phyloP scores from a whole-genome alignment of 2,797 vertebrate genomes.

The Notoglanidium macrostoma region DNA sequence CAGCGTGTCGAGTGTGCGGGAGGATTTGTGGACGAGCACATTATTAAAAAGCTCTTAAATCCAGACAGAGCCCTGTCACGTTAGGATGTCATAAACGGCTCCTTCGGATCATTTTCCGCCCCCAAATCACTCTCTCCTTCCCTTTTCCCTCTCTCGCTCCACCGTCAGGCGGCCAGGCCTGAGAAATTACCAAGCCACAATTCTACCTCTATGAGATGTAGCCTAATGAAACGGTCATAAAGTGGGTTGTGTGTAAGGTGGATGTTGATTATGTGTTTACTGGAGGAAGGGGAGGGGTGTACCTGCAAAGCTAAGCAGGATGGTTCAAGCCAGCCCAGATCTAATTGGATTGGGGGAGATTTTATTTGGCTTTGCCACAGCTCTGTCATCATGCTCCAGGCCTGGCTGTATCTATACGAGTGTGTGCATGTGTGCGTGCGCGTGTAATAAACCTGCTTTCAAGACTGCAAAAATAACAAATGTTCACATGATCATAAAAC shows the following conservation, averaged over 20 bases:
- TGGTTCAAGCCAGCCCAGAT: slow-evolving; percentile 54
- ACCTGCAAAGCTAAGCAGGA: slow-evolving; percentile 63
- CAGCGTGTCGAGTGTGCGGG: slow-evolving; percentile 29
- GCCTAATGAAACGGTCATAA: slow-evolving; percentile 48
- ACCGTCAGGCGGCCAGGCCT: slow-evolving; percentile 53
- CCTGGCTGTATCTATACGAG: slow-evolving; percentile 60
- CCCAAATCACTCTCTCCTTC: slow-evolving; percentile 57
- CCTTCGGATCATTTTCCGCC: slow-evolving; percentile 65
- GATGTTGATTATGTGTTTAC: slow-evolving; percentile 48
- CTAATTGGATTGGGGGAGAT: slow-evolving; percentile 81
- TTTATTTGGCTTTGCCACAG: slow-evolving; percentile 77
- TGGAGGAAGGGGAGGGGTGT: neutral
- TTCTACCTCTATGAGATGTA: slow-evolving; percentile 5
- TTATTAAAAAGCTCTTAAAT: slow-evolving; percentile 76
- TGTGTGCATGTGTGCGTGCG: slow-evolving; percentile 24
- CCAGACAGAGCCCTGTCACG: slow-evolving; percentile 65
- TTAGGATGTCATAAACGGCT: slow-evolving; percentile 72
- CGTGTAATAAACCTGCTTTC: slow-evolving; percentile 48
- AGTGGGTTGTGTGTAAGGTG: slow-evolving; percentile 21
- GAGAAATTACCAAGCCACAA: slow-evolving; percentile 34
- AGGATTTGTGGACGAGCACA: slow-evolving; percentile 67
- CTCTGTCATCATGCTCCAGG: slow-evolving; percentile 80
- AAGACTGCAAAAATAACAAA: slow-evolving; percentile 40
- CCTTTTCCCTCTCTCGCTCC: slow-evolving; percentile 59
- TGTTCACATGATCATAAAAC: slow-evolving; percentile 55